A percentile compares a stretch with the other conserved stretches of the same genome.
phyloP scores from a whole-genome alignment of 2,113 vertebrate species.

The Hypanus sabinus region DNA sequence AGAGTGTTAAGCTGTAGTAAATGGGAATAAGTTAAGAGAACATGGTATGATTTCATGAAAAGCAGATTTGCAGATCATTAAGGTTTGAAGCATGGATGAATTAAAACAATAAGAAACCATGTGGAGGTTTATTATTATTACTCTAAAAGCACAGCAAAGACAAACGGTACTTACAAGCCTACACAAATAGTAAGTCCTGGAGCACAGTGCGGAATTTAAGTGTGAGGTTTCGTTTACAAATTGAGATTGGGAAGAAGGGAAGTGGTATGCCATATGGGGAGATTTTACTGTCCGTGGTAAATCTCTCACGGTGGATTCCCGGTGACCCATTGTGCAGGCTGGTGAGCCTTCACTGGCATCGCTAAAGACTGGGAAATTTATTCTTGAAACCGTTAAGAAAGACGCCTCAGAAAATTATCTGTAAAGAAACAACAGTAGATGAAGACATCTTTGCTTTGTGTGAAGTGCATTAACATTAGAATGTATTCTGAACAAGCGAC shows the following conservation, averaged over 20 bases:
- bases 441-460: not conserved
- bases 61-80: not conserved
- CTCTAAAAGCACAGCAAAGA: not conserved
- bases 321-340: not conserved
- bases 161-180: too few relatives aligned
- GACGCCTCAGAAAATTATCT: not conserved
- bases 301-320: not conserved
- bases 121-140: not conserved
- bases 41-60: not conserved
- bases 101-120: not conserved
- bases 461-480: conserved; percentile 26
- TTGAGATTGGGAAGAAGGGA: not conserved
- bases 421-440: not conserved
- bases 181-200: not conserved
- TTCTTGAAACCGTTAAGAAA: not conserved
- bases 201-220: not conserved
- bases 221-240: not conserved
- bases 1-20: not conserved
- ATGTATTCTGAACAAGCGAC: conserved; percentile 27
- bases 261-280: too few relatives aligned
- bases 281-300: not conserved
- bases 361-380: not conserved
- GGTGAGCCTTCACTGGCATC: not conserved
- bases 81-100: not conserved
- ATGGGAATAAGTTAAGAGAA: not conserved